Evolutionary conservation across 1,140 invertebrate species (phyloP), one percentile per base, ranked within the genome.

Genomic region (Cecropterus lyciades): DNA sequence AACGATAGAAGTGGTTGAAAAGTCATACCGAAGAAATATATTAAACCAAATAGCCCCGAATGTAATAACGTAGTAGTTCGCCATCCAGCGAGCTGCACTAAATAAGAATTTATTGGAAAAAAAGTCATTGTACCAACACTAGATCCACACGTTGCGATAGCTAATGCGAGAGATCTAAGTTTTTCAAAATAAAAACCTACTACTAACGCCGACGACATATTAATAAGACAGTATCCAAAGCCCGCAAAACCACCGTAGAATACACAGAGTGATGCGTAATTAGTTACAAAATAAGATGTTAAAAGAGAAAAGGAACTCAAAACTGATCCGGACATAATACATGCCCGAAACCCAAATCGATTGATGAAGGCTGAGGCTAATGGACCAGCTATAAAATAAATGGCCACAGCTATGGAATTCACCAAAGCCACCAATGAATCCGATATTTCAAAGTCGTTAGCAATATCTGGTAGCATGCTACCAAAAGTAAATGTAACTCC

Each of bases 121-220:
- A 97, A 94, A 5, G 94, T 67, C 81, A 96, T 96, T 1, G 95
- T 94, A 7, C 96, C 96, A 20, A 96, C 93, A 42, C 97, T 97
- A 2, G 96, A 97, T 8, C 97, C 97, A 76, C 95, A 96, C 3
- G 96, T 95, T 4, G 96, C 94, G 55, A 97, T 95, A 27, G 96
- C 95, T 17, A 96, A 96, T 4, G 97, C 96, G 53, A 97, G 82
- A 9, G 96, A 95, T 46, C 97, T 88, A 84, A 95, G 94, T 79
- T 94, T 95, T 77, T 97, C 96, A 90, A 97, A 98, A 92, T 97
- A 98, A 89, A 96, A 96, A 11, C 96, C 95, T 1, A 97, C 95
- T 8, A 95, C 94, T 14, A 97, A 94, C 16, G 96, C 93, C 6
- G 96, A 95, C 10, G 68, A 93, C 93, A 67, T 80, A 73, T 85